A percentile compares a stretch with the other conserved stretches of the same genome.
Conservation (phyloP, 2,113 vertebrate genomes). For the Gymnorhina tibicen region DNA sequence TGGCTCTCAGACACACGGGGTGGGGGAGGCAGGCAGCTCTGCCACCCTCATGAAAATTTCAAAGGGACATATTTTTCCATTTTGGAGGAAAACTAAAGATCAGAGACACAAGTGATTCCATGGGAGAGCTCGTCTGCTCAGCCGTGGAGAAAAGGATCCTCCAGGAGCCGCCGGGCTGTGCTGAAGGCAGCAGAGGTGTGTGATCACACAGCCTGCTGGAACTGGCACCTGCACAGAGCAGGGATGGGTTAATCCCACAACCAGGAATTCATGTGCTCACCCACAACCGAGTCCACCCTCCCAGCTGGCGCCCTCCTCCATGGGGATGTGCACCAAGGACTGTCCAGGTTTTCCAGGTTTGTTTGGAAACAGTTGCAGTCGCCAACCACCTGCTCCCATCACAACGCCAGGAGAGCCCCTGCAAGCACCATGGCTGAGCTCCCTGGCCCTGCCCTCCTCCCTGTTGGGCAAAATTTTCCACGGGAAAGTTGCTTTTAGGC, state of each 20-base stretch:
- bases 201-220: neutral
- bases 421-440: neutral
- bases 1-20: neutral
- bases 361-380: neutral
- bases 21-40: neutral
- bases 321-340: neutral
- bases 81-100: neutral
- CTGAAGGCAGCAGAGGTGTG: neutral
- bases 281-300: neutral
- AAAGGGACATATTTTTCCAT: neutral
- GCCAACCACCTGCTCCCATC: neutral
- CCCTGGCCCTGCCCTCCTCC: neutral
- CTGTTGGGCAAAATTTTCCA: neutral
- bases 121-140: neutral
- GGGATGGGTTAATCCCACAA: neutral
- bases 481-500: neutral
- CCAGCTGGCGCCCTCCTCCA: neutral
- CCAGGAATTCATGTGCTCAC: neutral
- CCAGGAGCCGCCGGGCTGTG: fast-evolving
- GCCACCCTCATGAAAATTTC: neutral
- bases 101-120: neutral
- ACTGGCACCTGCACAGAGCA: neutral
- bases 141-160: neutral
- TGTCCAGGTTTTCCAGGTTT: neutral
- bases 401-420: neutral